Percentiles rank a stretch among this genome's conserved stretches.
Conservation (phyloP, 2,888 invertebrate species). For the Mesoligia furuncula region DNA sequence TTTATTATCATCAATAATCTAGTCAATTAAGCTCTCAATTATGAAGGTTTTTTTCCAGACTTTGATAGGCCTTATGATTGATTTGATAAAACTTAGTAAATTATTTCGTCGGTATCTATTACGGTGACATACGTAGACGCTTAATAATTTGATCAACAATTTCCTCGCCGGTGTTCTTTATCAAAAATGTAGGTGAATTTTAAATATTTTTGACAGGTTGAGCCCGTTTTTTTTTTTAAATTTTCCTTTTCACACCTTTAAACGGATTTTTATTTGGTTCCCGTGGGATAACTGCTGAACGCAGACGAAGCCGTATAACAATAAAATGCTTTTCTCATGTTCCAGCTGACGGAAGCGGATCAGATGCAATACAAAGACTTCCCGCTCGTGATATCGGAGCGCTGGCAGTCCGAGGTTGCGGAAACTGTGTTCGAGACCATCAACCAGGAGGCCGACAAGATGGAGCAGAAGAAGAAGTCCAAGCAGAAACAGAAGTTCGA, state of each 20-base stretch:
- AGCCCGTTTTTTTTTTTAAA: background rate
- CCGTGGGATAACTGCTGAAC: background rate
- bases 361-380: slow-evolving; percentile 99
- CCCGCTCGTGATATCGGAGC: slow-evolving; percentile 99
- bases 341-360: slow-evolving; percentile 97
- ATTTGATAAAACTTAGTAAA: too few species aligned
- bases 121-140: too few species aligned
- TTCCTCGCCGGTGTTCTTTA: too few species aligned
- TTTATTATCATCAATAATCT: too few species aligned
- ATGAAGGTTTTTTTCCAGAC: too few species aligned
- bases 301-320: background rate
- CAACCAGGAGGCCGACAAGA: slow-evolving; percentile 99
- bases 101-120: too few species aligned
- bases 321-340: slow-evolving; percentile 17
- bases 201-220: too few species aligned
- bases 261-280: background rate
- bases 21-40: too few species aligned
- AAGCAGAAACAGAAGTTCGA: slow-evolving; percentile 99
- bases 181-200: background rate
- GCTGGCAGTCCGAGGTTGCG: slow-evolving; percentile 99
- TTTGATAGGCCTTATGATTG: too few species aligned
- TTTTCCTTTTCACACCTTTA: too few species aligned
- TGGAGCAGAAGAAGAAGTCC: slow-evolving; percentile 97
- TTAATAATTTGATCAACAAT: too few species aligned
- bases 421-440: slow-evolving; percentile 99